Percentiles rank a stretch among this genome's conserved stretches.
Evolutionary conservation across 30 jellyfish, hydroid and myxozoan genomes (phyloP).

Genomic region (Mastigias papua): DNA sequence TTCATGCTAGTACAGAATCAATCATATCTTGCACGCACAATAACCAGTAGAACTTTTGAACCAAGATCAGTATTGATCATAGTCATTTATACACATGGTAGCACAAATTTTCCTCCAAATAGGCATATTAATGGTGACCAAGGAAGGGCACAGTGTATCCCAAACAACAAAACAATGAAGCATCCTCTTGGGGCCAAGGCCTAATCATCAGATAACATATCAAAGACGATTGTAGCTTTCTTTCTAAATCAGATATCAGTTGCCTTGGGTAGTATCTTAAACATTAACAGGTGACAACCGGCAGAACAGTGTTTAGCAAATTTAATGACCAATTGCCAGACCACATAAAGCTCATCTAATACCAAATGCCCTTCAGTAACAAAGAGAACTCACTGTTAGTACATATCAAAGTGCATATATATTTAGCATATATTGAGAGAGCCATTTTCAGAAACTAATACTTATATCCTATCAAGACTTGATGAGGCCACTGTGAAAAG

Average conservation of each 20-base stretch:
- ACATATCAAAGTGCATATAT: not conserved
- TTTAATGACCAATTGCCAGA: not conserved
- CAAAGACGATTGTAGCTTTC: not conserved
- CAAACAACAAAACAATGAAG: too few species aligned
- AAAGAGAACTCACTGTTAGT: conserved; percentile 10
- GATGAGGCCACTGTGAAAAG: too few species aligned
- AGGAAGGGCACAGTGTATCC: not conserved
- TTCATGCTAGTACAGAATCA: not conserved
- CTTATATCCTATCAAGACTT: too few species aligned
- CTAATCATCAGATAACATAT: not conserved
- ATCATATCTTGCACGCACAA: not conserved
- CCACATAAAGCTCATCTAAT: conserved; percentile 12
- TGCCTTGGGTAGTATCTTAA: not conserved
- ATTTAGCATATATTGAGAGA: too few species aligned
- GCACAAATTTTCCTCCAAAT: not conserved
- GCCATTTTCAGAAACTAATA: too few species aligned
- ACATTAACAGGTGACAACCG: not conserved
- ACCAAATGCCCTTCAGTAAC: conserved; percentile 56
- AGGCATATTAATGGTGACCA: not conserved
- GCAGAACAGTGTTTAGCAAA: not conserved
- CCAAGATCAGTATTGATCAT: not conserved
- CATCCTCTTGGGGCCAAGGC: not conserved
- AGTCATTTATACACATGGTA: not conserved
- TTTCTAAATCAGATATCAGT: not conserved
- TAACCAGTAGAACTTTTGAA: not conserved